phyloP scores from a whole-genome alignment of 2,888 invertebrate species.

The Candidula unifasciata region DNA sequence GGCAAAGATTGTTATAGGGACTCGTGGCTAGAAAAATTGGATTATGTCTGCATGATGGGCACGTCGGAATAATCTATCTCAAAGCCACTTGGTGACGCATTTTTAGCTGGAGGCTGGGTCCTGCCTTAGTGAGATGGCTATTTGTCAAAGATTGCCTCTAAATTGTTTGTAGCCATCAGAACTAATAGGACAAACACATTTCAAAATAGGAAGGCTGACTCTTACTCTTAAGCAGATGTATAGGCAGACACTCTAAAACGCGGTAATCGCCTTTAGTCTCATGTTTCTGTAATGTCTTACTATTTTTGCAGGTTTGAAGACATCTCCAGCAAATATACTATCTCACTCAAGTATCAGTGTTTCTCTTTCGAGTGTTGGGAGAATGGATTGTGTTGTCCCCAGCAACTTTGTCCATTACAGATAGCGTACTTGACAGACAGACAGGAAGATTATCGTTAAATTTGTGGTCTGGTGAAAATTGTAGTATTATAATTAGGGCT shows the following conservation, averaged over 20 bases:
- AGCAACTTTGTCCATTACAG: not conserved
- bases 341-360: not conserved
- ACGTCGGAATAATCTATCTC: constrained; percentile 17
- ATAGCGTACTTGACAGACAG: too few relatives aligned
- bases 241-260: not conserved
- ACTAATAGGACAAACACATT: constrained; percentile 25
- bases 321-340: not conserved
- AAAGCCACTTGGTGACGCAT: not conserved
- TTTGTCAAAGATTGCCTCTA: constrained; percentile 40
- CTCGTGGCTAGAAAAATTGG: not conserved
- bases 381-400: not conserved
- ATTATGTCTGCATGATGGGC: constrained; percentile 28
- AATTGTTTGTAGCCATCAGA: constrained; percentile 38
- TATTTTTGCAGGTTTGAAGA: not conserved
- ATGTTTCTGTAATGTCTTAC: not conserved
- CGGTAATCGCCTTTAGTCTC: not conserved
- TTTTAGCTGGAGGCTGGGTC: constrained; percentile 12
- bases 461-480: too few relatives aligned
- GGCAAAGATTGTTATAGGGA: constrained; percentile 11
- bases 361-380: not conserved
- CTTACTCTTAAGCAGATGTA: not conserved
- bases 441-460: too few relatives aligned
- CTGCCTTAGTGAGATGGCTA: constrained; percentile 38
- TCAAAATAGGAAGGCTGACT: constrained; percentile 24
- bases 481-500: too few relatives aligned